These are phyloP conservation scores for Prietella phreatophila DNA, from an alignment of 2,113 vertebrate species.

Conservation along the genomic window DNA sequence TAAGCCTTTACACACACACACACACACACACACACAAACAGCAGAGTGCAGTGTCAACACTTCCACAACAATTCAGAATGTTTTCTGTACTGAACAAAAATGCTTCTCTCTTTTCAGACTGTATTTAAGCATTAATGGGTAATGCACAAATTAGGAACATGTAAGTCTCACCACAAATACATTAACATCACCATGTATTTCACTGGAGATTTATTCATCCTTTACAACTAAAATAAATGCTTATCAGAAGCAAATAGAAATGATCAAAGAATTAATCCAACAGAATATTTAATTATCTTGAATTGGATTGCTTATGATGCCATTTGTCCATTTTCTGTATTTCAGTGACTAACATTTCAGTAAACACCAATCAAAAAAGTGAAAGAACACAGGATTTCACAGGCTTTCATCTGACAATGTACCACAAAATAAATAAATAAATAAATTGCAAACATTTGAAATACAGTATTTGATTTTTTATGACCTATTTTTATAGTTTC, in stretches of 20 bases:
- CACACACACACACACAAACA: not conserved
- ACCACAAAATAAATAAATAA: not conserved
- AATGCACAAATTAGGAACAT: not conserved
- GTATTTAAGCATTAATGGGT: not conserved
- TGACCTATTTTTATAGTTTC: not conserved
- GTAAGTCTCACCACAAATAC: not conserved
- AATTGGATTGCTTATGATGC: not conserved
- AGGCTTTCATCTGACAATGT: not conserved
- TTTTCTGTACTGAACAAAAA: constrained; percentile 18
- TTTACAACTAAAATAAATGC: not conserved
- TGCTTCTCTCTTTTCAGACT: not conserved
- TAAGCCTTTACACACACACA: constrained; percentile 6
- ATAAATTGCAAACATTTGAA: not conserved
- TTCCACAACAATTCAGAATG: constrained; percentile 47
- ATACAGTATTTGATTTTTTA: not conserved
- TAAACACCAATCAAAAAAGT: not conserved
- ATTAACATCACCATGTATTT: not conserved
- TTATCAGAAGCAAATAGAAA: not conserved
- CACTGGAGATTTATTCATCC: not conserved
- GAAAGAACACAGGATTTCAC: not conserved
- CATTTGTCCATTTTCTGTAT: not conserved
- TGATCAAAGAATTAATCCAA: not conserved
- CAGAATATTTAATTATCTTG: not conserved
- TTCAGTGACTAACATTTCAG: not conserved
- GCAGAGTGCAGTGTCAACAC: constrained; percentile 45